Conservation (phyloP, 2,113 vertebrate species). For the Poeciliopsis occidentalis region DNA sequence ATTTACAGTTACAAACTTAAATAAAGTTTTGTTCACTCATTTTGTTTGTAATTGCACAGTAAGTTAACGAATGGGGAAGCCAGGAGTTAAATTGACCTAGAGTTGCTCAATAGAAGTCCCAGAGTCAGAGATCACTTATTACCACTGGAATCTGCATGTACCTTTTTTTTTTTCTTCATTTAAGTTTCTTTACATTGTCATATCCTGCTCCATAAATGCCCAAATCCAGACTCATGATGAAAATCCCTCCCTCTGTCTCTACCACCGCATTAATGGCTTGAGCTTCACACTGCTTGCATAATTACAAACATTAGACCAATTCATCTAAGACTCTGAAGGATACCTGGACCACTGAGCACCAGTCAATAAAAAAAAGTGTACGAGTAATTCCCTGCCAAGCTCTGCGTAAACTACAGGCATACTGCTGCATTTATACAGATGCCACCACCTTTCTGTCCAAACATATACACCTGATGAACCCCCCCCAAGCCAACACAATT, state of each 20-base stretch:
- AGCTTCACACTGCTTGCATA: constrained; percentile 74
- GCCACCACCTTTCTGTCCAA: constrained; percentile 9
- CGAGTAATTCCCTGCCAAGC: constrained; percentile 42
- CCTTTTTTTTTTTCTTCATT: constrained; percentile 17
- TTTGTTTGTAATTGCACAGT: no score
- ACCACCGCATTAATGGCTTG: constrained; percentile 67
- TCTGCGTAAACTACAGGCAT: constrained; percentile 55
- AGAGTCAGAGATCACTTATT: background rate
- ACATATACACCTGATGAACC: constrained; percentile 67
- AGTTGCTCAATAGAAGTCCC: no score
- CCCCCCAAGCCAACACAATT: constrained; percentile 71
- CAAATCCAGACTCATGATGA: constrained; percentile 52
- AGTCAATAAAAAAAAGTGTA: constrained; percentile 66
- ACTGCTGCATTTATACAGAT: constrained; percentile 62
- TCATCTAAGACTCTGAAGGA: constrained; percentile 76
- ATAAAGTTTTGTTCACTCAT: no score
- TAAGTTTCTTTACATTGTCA: constrained; percentile 36
- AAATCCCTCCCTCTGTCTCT: constrained; percentile 47
- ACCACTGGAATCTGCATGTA: constrained; percentile 1
- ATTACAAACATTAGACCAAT: constrained; percentile 76
- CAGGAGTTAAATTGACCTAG: no score
- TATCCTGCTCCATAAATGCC: constrained; percentile 14
- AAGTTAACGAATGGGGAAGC: no score
- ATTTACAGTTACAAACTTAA: no score
- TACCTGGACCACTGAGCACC: constrained; percentile 49